Percentiles rank a stretch among this genome's conserved stretches.
Evolutionary conservation across 2,797 vertebrate genomes (phyloP).

Genomic region (Coreius guichenoti): DNA sequence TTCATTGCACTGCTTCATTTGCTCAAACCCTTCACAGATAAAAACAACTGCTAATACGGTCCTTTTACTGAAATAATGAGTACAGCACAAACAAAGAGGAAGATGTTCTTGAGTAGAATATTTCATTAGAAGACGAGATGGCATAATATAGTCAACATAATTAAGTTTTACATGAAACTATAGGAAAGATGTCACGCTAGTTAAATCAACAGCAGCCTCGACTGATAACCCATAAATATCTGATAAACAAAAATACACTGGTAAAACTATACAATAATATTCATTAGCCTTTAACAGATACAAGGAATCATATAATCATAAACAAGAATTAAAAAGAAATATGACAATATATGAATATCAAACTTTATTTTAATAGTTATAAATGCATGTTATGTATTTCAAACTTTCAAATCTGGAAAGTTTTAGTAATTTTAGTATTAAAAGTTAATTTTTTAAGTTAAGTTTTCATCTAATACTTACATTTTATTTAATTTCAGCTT

Average conservation of each 20-base stretch:
- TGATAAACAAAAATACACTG: background rate
- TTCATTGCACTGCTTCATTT: conserved; percentile 52
- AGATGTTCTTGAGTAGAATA: conserved; percentile 11
- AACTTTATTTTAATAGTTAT: background rate
- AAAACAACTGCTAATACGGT: conserved; percentile 10
- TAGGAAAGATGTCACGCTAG: background rate
- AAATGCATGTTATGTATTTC: background rate
- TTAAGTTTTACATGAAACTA: background rate
- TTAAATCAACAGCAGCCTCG: background rate
- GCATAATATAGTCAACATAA: background rate
- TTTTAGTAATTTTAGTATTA: background rate
- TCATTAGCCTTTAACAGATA: background rate
- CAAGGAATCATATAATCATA: background rate
- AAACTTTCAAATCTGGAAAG: background rate
- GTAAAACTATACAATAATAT: background rate
- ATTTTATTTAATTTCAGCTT: background rate
- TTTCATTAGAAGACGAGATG: background rate
- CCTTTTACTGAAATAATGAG: conserved; percentile 19
- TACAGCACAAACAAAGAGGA: background rate
- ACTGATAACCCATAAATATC: background rate
- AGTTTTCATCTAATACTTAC: background rate
- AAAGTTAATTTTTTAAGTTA: background rate
- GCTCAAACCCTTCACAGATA: conserved; percentile 59
- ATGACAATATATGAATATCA: background rate
- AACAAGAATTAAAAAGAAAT: background rate